These are phyloP conservation scores for Pandemis heparana DNA, from an alignment of 2,888 invertebrate genomes.

Conservation along the genomic window DNA sequence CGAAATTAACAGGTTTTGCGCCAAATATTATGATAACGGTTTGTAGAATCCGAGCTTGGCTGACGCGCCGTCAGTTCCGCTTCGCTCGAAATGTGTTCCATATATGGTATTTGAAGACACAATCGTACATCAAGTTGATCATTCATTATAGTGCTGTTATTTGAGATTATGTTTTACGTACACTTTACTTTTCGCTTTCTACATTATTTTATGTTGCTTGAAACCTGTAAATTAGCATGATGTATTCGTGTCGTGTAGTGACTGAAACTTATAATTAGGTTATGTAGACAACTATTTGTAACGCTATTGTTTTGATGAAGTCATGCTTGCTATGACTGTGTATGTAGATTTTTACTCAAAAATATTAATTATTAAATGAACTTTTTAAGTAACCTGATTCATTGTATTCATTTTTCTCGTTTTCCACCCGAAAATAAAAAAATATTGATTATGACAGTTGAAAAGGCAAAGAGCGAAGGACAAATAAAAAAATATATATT, in stretches of 20 bases:
- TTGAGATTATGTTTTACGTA: not conserved
- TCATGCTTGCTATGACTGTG: constrained; percentile 31
- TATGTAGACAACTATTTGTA: constrained; percentile 3
- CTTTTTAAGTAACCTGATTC: constrained; percentile 22
- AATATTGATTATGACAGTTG: not conserved
- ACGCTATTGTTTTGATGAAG: constrained; percentile 9
- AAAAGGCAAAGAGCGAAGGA: not conserved
- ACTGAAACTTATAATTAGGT: constrained; percentile 2
- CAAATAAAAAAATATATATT: constrained; percentile 15
- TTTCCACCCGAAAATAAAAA: not conserved
- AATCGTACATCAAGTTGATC: too few relatives aligned
- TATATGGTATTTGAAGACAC: too few relatives aligned
- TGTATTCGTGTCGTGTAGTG: not conserved
- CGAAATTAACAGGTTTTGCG: too few relatives aligned
- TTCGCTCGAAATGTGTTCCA: too few relatives aligned
- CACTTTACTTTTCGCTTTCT: not conserved
- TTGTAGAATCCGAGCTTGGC: too few relatives aligned
- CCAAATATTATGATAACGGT: too few relatives aligned
- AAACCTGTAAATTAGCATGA: not conserved
- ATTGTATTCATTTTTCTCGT: not conserved
- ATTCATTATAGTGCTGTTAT: too few relatives aligned
- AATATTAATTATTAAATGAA: constrained; percentile 34
- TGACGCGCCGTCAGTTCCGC: too few relatives aligned
- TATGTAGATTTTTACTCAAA: constrained; percentile 34
- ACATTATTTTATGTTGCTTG: not conserved